phyloP scores from a whole-genome alignment of 2,888 invertebrate species.

The Brachylomia viminalis region DNA sequence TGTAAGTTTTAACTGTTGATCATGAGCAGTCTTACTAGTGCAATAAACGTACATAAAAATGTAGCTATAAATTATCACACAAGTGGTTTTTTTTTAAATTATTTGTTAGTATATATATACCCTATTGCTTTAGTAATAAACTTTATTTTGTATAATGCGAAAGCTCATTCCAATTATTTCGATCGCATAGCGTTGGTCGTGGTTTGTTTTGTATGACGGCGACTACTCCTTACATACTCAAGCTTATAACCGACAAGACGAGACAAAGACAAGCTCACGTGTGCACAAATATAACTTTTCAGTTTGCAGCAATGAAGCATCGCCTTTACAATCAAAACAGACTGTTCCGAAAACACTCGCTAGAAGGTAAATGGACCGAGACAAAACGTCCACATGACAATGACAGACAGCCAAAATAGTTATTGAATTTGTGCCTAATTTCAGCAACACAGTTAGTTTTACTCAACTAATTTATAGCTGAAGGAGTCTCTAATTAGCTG shows the following conservation, averaged over 20 bases:
- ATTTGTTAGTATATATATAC: not conserved
- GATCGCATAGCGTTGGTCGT: slow-evolving; percentile 24
- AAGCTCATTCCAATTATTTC: slow-evolving; percentile 34
- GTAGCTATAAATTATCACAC: too few species aligned
- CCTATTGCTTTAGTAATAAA: fast-evolving
- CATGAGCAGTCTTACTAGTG: not conserved
- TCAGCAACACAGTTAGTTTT: slow-evolving; percentile 2
- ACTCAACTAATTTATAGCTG: slow-evolving; percentile 31
- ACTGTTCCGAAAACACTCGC: not conserved
- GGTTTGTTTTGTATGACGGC: slow-evolving; percentile 21
- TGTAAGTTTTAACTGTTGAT: not conserved
- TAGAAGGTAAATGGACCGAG: not conserved
- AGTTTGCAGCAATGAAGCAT: not conserved
- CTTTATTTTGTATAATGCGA: not conserved
- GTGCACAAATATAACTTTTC: not conserved
- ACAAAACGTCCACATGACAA: not conserved
- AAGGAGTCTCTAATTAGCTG: slow-evolving; percentile 35
- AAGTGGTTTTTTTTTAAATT: too few species aligned
- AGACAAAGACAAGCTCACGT: not conserved
- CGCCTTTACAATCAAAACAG: not conserved
- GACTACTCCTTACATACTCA: not conserved
- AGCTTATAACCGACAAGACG: not conserved
- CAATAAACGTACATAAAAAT: too few species aligned
- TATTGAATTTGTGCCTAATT: slow-evolving; percentile 37
- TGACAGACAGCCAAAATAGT: slow-evolving; percentile 18